Base-by-base conservation (phyloP, 2,888 invertebrate species). In the Hirtodrosophila histrioides region DNA sequence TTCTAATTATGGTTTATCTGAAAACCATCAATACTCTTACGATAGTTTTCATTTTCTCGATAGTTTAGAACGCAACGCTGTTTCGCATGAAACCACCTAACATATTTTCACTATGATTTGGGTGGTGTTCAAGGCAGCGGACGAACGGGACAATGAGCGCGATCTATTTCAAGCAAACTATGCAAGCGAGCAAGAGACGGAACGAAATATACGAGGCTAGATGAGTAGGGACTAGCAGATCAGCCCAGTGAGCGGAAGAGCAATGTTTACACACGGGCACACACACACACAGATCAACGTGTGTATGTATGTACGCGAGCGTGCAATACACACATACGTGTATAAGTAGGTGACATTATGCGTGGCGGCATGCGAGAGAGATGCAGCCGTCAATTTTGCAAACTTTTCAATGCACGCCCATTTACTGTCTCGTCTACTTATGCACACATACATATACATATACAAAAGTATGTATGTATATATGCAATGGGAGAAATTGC, bases 161-260 rank as follows among this genome's bases (percentile, higher is more conserved):
- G 60, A 77, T 80, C 79, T 79, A 79, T 79, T 80, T 79, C 61
- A 57, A 79, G 77, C 62, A 60, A 56, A 62, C 50, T 64, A 55
- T 61, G 62, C 67, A 48, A 40, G 58, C 23, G 29, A 48, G 37
- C 4, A 45, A 53, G 45, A 60, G 49, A 45, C 55, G 41, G 54
- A 29, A 17, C 33, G 40, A 23, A 37, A 36, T 43, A 57, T 17
- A 17, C 17, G 17, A 17, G 17, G 17, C 17, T 17, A 24, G 43
- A 36, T 11, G 53, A 41, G 44, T 35, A 33, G 11, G 27, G 31
- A 8, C 23, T 31, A 39, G 45, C 39, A 27, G 36, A 62, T 4
- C 31, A 7, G 31, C 9, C 7, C 31, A 31, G 46, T 29, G 11
- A 37, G 23, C 35, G 62, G 27, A 51, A 58, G 54, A 69, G 67